These are phyloP conservation scores for Crotalus tigris DNA, from an alignment of 2,113 vertebrate genomes.

Conservation along the genomic window DNA sequence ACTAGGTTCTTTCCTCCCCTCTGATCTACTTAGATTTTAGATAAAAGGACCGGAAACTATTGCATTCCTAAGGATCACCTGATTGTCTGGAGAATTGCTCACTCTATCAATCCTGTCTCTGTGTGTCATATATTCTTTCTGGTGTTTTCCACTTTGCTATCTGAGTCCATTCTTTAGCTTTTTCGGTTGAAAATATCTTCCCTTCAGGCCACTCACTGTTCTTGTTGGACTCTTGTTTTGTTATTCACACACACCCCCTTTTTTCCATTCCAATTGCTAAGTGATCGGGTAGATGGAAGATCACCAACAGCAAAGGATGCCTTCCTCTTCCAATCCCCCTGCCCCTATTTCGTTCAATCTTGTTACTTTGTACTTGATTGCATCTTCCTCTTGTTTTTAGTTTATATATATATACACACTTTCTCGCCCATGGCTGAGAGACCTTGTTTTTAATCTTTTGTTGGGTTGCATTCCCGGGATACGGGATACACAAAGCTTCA, in stretches of 20 bases:
- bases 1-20: not conserved
- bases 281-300: not conserved
- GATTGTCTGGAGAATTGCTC: not conserved
- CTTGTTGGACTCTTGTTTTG: constrained; percentile 27
- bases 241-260: constrained; percentile 23
- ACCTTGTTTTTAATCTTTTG: constrained; percentile 38
- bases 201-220: constrained; percentile 12
- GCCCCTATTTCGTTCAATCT: not conserved
- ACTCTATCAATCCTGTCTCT: not conserved
- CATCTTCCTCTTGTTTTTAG: not conserved
- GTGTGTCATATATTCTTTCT: rapidly evolving
- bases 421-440: not conserved
- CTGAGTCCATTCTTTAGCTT: not conserved
- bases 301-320: constrained; percentile 18
- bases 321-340: not conserved
- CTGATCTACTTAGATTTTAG: rapidly evolving
- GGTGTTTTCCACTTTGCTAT: not conserved
- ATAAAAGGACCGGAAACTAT: rapidly evolving
- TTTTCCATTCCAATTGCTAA: constrained; percentile 16
- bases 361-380: constrained; percentile 21
- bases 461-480: not conserved
- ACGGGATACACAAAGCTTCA: not conserved
- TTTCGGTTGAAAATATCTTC: not conserved
- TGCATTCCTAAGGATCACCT: not conserved
- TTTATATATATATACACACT: not conserved